phyloP scores from a whole-genome alignment of 2,797 vertebrate species.

The Enteromius treurensis region DNA sequence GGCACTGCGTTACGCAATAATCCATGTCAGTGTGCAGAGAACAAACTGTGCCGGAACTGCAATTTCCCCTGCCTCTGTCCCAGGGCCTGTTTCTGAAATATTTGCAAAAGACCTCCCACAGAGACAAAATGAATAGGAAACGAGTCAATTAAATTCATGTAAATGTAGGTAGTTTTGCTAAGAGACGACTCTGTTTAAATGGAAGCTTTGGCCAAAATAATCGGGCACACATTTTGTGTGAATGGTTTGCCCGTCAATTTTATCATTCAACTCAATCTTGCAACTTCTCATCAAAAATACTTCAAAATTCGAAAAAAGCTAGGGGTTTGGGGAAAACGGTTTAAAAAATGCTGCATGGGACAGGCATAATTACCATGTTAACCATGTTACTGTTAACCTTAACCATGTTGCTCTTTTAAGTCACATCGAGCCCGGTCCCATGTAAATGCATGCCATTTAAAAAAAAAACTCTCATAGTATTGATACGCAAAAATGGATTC shows the following conservation, averaged over 20 bases:
- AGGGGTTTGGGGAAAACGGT: neutral
- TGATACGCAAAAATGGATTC: too few relatives aligned
- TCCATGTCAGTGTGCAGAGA: slow-evolving; percentile 39
- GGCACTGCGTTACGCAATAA: slow-evolving; percentile 23
- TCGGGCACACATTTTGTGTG: neutral
- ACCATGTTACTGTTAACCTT: neutral
- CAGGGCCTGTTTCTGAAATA: slow-evolving; percentile 25
- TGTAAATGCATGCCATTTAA: too few relatives aligned
- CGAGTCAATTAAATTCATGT: neutral
- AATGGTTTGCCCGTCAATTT: neutral
- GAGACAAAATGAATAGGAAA: neutral
- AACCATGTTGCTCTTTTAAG: neutral
- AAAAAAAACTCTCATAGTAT: neutral
- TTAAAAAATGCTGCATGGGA: slow-evolving; percentile 7
- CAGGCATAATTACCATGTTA: neutral
- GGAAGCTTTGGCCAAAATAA: neutral
- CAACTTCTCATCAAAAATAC: neutral
- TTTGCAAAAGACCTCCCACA: slow-evolving; percentile 25
- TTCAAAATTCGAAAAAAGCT: neutral
- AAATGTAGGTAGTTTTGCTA: neutral
- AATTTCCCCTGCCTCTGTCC: slow-evolving; percentile 24
- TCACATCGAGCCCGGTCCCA: too few relatives aligned
- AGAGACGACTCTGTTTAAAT: neutral
- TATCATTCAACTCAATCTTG: neutral
- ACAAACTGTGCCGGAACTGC: slow-evolving; percentile 46